Base-by-base conservation (phyloP, 2,797 vertebrate genomes). In the Rhinophrynus dorsalis region DNA sequence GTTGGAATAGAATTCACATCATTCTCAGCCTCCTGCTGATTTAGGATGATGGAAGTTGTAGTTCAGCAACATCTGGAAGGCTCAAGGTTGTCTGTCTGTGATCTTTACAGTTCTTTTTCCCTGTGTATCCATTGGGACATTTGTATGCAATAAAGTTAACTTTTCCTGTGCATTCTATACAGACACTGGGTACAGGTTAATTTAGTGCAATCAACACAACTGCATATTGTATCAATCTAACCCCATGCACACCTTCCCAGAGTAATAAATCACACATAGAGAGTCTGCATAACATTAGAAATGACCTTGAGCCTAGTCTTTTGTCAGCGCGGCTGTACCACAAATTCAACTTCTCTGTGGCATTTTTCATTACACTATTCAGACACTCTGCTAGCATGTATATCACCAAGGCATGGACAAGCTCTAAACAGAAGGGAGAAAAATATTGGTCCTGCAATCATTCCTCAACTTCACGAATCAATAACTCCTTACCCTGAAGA, bases 401-500 rank as follows among this genome's bases (percentile, higher is more conserved):
- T 57, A 63, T 63, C 51, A 51, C 69, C 21, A 38, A 51, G 17
- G 52, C 54, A 45, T 20, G 62, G 61, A 72, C 32, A 10, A 18
- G 33, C 13, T 54, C 62, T 62, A 66, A 72, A 54, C 37, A 44
- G 54, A 30, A 60, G 52, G 55, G 54, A 59, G 50, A 57, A 60
- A 73, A 66, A 73, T 66, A 73, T 73, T 38, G 37, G 35, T 52
- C 47, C 40, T 44, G 60, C 47, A 66, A 73, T 73, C 61, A 73
- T 60, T 66, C 30, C 44, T 73, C 62, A 66, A 60, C 44, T 66
- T 52, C 33, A 23, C 45, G 45, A 73, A 73, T 73, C 69, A 66
- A 73, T 73, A 73, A 52, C 55, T 66, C 29, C 29, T 52, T 66
- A 37, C 62, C 69, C 61, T 54, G 54, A 59, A 73, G 62, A 60